phyloP scores from a whole-genome alignment of 2,888 invertebrate genomes.

The Eumacrocentrus americanus region DNA sequence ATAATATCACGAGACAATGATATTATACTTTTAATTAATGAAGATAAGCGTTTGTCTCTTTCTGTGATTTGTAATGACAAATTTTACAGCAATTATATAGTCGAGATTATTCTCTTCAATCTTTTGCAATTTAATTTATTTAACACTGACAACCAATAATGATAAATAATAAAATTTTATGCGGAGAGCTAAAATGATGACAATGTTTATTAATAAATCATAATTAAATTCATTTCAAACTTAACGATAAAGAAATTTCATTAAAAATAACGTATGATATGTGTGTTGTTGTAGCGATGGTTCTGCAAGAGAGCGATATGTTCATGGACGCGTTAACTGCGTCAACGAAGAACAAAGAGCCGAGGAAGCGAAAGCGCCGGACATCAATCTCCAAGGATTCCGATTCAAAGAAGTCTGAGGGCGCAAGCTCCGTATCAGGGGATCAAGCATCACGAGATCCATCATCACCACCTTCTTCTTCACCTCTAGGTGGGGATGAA shows the following conservation, averaged over 20 bases:
- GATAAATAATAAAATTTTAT: conserved; percentile 9
- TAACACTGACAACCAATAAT: background rate
- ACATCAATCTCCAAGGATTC: conserved; percentile 74
- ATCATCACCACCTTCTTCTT: conserved; percentile 62
- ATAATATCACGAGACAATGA: too few species aligned
- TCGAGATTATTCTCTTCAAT: too few species aligned
- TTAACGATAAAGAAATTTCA: too few species aligned
- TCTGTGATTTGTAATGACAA: too few species aligned
- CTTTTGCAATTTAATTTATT: conserved; percentile 4
- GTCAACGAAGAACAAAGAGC: conserved; percentile 75
- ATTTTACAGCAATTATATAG: too few species aligned
- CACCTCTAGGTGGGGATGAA: conserved; percentile 53
- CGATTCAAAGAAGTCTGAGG: conserved; percentile 66
- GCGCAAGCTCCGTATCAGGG: conserved; percentile 44
- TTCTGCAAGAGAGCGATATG: conserved; percentile 87
- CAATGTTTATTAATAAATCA: conserved; percentile 15
- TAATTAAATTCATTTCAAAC: background rate
- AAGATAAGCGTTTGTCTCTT: too few species aligned
- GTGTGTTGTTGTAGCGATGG: conserved; percentile 67
- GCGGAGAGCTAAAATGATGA: conserved; percentile 14
- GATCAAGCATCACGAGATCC: conserved; percentile 37
- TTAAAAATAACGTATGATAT: background rate
- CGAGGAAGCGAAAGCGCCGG: conserved; percentile 79
- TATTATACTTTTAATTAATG: too few species aligned
- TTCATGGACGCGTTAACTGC: conserved; percentile 92